Evolutionary conservation across 2,797 vertebrate genomes (phyloP), one percentile per base, ranked within the genome.

Genomic region (Eupleurogrammus muticus): DNA sequence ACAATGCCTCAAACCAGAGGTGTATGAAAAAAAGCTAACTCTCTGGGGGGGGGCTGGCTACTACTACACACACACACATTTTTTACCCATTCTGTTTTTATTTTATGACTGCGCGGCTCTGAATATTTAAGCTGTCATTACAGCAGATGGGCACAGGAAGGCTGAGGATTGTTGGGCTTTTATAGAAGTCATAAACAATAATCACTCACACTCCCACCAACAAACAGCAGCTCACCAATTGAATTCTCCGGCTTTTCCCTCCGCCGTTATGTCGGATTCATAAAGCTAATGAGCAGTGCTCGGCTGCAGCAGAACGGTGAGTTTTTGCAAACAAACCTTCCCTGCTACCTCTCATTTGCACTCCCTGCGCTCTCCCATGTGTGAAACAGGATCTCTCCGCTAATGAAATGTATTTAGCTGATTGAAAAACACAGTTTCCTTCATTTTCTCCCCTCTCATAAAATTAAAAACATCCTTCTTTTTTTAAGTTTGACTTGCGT

Each of bases 111-210:
- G 77, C 54, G 54, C 81, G 60, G 86, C 82, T 87, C 84, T 87
- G 89, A 90, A 92, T 92, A 92, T 91, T 93, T 90, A 89, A 91
- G 87, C 86, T 87, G 87, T 89, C 87, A 85, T 91, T 86, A 85
- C 76, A 88, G 73, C 88, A 91, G 90, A 92, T 86, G 88, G 89
- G 88, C 61, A 81, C 87, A 84, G 84, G 87, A 84, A 86, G 88
- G 79, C 76, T 77, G 70, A 67, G 78, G 85, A 90, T 87, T 88
- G 87, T 82, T 73, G 60, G 77, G 75, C 63, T 91, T 93, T 94
- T 93, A 93, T 90, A 89, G 83, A 79, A 73, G 87, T 82, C 88
- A 93, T 94, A 92, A 94, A 94, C 91, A 92, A 92, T 91, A 88
- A 93, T 92, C 80, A 89, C 84, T 49, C 38, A 70, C 42, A 70